Conservation (phyloP, 2,797 vertebrate genomes). For the Trichosurus vulpecula region DNA sequence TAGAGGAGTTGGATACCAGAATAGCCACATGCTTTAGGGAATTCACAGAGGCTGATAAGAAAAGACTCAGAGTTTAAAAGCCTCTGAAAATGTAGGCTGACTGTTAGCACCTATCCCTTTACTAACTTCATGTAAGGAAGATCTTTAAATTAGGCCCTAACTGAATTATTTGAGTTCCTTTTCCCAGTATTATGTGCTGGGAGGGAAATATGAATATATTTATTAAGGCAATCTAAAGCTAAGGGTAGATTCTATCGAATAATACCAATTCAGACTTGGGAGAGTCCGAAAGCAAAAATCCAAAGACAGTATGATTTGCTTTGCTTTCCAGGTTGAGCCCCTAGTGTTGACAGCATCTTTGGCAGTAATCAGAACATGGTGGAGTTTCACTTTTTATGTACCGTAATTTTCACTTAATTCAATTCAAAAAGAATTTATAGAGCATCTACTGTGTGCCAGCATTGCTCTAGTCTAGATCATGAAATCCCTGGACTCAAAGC, state of each 20-base stretch:
- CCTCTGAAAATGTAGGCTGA: conserved; percentile 17
- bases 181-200: conserved; percentile 40
- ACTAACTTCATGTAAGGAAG: not conserved
- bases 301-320: conserved; percentile 16
- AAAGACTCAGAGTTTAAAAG: not conserved
- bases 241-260: not conserved
- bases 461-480: not conserved
- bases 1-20: not conserved
- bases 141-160: conserved; percentile 5
- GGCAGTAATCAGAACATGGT: conserved; percentile 54
- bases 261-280: not conserved
- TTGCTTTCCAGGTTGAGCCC: conserved; percentile 29
- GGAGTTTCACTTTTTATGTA: conserved; percentile 52
- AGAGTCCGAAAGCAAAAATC: conserved; percentile 28
- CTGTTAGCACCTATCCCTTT: not conserved
- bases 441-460: not conserved
- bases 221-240: not conserved
- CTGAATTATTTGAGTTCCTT: conserved; percentile 22
- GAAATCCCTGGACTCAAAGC: not conserved
- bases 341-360: conserved; percentile 36
- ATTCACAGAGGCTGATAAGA: not conserved
- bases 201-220: not conserved
- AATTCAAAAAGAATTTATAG: not conserved
- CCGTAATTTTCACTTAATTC: conserved; percentile 51
- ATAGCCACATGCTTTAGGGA: not conserved